phyloP scores from a whole-genome alignment of 2,888 invertebrate genomes.

The Volucella inanis region DNA sequence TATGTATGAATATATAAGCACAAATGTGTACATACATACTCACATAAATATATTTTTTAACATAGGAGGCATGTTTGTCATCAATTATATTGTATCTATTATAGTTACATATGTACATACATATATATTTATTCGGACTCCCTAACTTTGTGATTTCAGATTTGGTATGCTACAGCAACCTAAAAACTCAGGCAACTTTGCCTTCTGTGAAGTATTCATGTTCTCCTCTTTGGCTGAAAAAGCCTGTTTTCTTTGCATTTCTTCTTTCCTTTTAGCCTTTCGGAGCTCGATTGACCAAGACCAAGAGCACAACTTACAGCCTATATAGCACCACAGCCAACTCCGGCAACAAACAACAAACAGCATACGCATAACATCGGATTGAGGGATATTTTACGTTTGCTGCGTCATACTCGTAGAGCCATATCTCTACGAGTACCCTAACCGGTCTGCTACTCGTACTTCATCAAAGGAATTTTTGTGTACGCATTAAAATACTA shows the following conservation, averaged over 20 bases:
- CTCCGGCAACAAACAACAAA: neutral
- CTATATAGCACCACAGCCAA: conserved; percentile 70
- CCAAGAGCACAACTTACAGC: conserved; percentile 63
- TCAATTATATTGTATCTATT: conserved; percentile 59
- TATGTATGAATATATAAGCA: no score
- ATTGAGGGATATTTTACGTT: conserved; percentile 73
- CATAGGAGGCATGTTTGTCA: conserved; percentile 27
- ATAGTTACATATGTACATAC: no score
- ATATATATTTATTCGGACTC: neutral
- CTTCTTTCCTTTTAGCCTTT: conserved; percentile 52
- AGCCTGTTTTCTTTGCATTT: conserved; percentile 69
- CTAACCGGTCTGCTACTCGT: conserved; percentile 66
- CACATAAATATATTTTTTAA: no score
- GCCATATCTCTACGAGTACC: conserved; percentile 1
- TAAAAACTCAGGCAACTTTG: conserved; percentile 45
- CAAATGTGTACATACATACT: no score
- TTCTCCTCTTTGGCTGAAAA: conserved; percentile 32
- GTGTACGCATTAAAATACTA: conserved; percentile 54
- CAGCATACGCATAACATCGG: conserved; percentile 47
- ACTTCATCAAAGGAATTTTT: conserved; percentile 70
- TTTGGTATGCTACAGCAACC: conserved; percentile 60
- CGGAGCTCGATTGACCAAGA: conserved; percentile 68
- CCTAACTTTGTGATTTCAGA: conserved; percentile 51
- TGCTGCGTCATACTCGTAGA: conserved; percentile 65
- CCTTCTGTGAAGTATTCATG: conserved; percentile 53